phyloP scores from a whole-genome alignment of 2,888 invertebrate genomes.

The Heteropelma amictum region DNA sequence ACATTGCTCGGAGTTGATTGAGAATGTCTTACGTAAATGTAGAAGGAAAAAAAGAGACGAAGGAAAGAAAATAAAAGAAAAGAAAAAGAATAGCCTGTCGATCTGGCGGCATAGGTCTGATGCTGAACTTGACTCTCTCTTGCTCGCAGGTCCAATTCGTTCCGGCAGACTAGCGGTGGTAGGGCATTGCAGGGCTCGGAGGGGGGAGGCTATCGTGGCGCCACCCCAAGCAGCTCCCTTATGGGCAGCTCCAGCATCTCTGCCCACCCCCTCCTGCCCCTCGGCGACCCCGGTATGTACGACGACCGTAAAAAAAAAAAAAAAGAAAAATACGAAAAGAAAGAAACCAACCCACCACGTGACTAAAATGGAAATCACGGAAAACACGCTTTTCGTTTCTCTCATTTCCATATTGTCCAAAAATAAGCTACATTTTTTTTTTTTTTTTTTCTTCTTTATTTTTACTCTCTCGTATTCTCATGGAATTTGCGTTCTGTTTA shows the following conservation, averaged over 20 bases:
- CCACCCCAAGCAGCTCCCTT: slow-evolving; percentile 80
- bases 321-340: too few species aligned
- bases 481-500: slow-evolving; percentile 61
- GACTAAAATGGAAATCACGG: slow-evolving; percentile 25
- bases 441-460: slow-evolving; percentile 64
- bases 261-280: slow-evolving; percentile 96
- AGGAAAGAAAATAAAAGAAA: slow-evolving; percentile 36
- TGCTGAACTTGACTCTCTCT: slow-evolving; percentile 78
- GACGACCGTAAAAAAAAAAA: slow-evolving; percentile 73
- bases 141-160: slow-evolving; percentile 94
- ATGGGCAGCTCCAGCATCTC: slow-evolving; percentile 93
- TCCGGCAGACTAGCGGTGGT: slow-evolving; percentile 86
- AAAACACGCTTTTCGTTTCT: slow-evolving; percentile 47
- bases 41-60: slow-evolving; percentile 16
- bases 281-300: slow-evolving; percentile 82
- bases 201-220: slow-evolving; percentile 83
- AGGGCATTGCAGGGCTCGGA: slow-evolving; percentile 82
- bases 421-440: background rate
- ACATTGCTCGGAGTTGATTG: slow-evolving; percentile 3
- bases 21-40: background rate
- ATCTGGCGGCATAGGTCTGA: slow-evolving; percentile 76
- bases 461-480: slow-evolving; percentile 61
- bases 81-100: slow-evolving; percentile 67
- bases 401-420: slow-evolving; percentile 50
- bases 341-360: slow-evolving; percentile 27